These are phyloP conservation scores for Drosophila parabipectinata DNA, from an alignment of 1,140 invertebrate genomes.

Conservation along the genomic window DNA sequence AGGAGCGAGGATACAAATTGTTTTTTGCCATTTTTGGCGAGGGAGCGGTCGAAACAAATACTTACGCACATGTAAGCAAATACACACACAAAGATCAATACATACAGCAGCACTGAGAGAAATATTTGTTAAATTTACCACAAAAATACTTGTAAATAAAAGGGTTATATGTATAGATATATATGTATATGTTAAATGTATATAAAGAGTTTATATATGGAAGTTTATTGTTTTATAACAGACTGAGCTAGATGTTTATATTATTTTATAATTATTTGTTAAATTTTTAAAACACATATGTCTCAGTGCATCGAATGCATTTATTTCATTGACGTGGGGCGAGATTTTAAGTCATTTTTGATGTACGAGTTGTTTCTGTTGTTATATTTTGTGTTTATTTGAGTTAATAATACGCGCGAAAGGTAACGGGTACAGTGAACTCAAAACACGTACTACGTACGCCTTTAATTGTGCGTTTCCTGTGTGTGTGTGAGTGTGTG, in stretches of 20 bases:
- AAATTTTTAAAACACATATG: not conserved
- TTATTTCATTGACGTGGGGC: conserved; percentile 73
- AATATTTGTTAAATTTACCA: not conserved
- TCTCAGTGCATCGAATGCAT: conserved; percentile 56
- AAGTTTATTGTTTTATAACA: no score
- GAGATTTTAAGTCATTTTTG: conserved; percentile 77
- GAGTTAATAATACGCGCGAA: conserved; percentile 61
- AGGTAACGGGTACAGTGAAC: conserved; percentile 81
- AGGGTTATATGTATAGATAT: no score
- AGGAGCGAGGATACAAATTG: conserved; percentile 70
- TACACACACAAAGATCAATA: conserved; percentile 10
- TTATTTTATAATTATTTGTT: not conserved
- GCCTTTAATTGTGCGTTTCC: conserved; percentile 31
- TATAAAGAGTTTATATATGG: no score
- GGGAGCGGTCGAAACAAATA: conserved; percentile 65
- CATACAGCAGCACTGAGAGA: not conserved
- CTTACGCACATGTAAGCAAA: conserved; percentile 20
- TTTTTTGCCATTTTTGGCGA: conserved; percentile 65
- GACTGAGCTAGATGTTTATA: no score
- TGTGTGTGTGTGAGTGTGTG: conserved; percentile 5
- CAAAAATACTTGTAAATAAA: no score
- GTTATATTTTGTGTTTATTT: conserved; percentile 51
- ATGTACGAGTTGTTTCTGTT: conserved; percentile 65
- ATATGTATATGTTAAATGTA: no score
- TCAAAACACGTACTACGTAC: conserved; percentile 43